A percentile compares a stretch with the other conserved stretches of the same genome.
These are phyloP conservation scores for Epizoanthus rinbou DNA, from an alignment of 92 coral and sea anemone genomes.

Conservation along the genomic window DNA sequence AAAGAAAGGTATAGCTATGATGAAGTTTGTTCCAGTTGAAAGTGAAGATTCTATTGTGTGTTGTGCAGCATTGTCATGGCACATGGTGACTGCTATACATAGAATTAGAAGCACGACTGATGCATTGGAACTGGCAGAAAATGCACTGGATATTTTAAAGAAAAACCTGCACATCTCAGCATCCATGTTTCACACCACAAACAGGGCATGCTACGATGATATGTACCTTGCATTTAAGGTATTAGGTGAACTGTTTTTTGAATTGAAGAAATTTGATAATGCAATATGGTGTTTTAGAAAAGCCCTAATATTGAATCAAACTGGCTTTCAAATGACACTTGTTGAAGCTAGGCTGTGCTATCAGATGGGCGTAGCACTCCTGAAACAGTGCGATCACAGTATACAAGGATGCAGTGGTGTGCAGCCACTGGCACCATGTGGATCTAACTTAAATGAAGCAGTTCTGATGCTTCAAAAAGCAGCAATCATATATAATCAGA, in stretches of 20 bases:
- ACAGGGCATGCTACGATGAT: no score
- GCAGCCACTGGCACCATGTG: not conserved
- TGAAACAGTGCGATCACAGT: not conserved
- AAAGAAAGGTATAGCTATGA: not conserved
- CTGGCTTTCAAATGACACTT: not conserved
- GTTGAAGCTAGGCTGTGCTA: not conserved
- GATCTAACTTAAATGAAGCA: constrained; percentile 7
- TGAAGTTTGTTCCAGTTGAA: not conserved
- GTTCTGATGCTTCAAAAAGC: not conserved
- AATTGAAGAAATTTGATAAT: not conserved
- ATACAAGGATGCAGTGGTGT: not conserved
- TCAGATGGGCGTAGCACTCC: not conserved
- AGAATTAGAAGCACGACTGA: not conserved
- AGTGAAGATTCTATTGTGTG: not conserved
- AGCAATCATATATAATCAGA: constrained; percentile 1
- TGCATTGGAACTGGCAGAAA: constrained; percentile 4
- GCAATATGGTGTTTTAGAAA: constrained; percentile 25
- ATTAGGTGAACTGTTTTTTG: constrained; percentile 7
- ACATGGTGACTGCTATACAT: not conserved
- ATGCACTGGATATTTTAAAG: constrained; percentile 8
- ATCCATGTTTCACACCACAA: not conserved
- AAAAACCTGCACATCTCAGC: constrained; percentile 1
- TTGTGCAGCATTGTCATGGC: not conserved
- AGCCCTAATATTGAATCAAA: not conserved
- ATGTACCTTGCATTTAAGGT: not conserved